Conservation (phyloP, 2,888 invertebrate genomes). For the Nezara viridula region DNA sequence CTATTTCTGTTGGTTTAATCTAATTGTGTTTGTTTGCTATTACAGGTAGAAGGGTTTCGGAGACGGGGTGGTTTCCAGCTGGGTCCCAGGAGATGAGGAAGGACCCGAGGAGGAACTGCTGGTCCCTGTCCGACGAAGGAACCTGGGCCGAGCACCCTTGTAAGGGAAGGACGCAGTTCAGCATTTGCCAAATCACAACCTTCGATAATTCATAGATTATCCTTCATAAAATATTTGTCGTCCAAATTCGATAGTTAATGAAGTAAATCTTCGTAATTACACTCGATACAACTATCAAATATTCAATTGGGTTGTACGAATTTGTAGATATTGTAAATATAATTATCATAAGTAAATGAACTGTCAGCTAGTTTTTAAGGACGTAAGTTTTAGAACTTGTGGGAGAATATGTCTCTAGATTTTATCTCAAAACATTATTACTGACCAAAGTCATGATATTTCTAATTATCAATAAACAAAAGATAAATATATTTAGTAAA, state of each 20-base stretch:
- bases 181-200: constrained; percentile 63
- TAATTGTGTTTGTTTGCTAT: background rate
- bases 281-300: background rate
- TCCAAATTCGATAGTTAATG: background rate
- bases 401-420: background rate
- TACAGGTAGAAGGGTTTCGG: constrained; percentile 63
- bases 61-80: constrained; percentile 63
- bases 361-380: background rate
- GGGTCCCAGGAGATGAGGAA: constrained; percentile 60
- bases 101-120: constrained; percentile 63
- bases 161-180: constrained; percentile 63
- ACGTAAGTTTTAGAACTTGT: constrained; percentile 2
- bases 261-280: background rate
- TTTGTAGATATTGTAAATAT: constrained; percentile 28
- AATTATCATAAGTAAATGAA: background rate
- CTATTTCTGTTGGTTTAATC: background rate
- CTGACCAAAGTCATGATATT: background rate
- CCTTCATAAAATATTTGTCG: background rate
- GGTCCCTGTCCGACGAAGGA: constrained; percentile 63
- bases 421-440: background rate
- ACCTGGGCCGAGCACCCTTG: constrained; percentile 64
- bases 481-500: background rate
- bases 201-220: background rate
- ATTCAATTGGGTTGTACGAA: background rate
- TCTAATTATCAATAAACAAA: background rate